A percentile compares a stretch with the other conserved stretches of the same genome.
phyloP scores from a whole-genome alignment of 37 sponge, comb jelly and placozoan genomes.

The Aplysina aerophoba region DNA sequence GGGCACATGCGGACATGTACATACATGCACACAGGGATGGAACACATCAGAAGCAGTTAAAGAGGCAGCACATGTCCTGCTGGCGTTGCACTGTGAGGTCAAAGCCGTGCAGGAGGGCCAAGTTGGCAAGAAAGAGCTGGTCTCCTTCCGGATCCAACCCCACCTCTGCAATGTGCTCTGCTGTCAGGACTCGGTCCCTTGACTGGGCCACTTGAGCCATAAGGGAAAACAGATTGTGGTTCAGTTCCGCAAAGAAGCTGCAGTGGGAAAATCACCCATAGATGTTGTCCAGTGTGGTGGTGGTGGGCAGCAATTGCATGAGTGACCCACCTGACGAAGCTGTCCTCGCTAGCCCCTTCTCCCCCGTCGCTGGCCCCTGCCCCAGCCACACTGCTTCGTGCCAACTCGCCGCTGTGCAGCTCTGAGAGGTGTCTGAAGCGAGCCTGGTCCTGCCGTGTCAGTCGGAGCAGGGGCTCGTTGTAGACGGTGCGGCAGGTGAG shows the following conservation, averaged over 20 bases:
- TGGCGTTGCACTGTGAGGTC: conserved; percentile 70
- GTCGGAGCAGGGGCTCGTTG: conserved; percentile 52
- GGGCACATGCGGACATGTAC: no score
- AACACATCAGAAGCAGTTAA: not conserved
- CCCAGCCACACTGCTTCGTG: not conserved
- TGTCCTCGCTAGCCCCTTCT: not conserved
- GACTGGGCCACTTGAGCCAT: conserved; percentile 54
- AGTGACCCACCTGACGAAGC: not conserved
- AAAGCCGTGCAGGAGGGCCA: conserved; percentile 53
- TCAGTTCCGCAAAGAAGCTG: conserved; percentile 81
- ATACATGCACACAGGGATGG: no score
- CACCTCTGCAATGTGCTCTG: conserved; percentile 59
- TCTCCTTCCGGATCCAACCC: conserved; percentile 81
- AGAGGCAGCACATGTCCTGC: conserved; percentile 31
- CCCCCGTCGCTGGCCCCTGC: not conserved
- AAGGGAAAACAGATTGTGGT: conserved; percentile 65
- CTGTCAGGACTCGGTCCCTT: conserved; percentile 69
- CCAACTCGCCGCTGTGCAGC: conserved; percentile 37
- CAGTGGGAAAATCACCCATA: not conserved
- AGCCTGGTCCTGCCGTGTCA: conserved; percentile 54
- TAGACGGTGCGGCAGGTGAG: conserved; percentile 30
- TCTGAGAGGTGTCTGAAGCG: conserved; percentile 56
- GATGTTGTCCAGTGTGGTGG: not conserved
- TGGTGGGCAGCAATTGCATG: not conserved
- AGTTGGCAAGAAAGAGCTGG: conserved; percentile 67